A percentile compares a stretch with the other conserved stretches of the same genome.
Evolutionary conservation across 2,113 vertebrate genomes (phyloP).

Genomic region (Perccottus glenii): DNA sequence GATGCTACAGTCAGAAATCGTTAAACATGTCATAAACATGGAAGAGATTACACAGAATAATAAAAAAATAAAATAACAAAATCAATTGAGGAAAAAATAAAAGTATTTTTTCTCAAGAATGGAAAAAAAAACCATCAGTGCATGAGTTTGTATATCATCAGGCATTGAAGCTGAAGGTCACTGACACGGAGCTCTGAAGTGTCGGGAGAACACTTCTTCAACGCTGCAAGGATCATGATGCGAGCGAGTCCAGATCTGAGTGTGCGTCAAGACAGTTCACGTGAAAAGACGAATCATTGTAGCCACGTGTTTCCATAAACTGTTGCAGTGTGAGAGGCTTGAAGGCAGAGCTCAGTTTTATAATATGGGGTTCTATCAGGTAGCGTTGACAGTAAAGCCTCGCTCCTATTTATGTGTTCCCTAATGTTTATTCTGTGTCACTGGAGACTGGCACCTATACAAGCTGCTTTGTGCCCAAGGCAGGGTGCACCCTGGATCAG

Average conservation of each 20-base stretch:
- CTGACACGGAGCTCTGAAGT: conserved; percentile 52
- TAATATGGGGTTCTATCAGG: neutral
- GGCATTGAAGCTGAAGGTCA: conserved; percentile 26
- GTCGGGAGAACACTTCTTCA: conserved; percentile 42
- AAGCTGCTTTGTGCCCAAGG: no score
- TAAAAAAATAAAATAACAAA: conserved; percentile 36
- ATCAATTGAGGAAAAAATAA: conserved; percentile 11
- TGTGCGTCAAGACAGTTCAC: conserved; percentile 23
- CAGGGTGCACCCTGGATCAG: no score
- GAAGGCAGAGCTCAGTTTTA: neutral
- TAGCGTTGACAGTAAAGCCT: neutral
- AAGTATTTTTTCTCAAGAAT: conserved; percentile 25
- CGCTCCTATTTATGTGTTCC: no score
- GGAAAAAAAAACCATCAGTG: conserved; percentile 61
- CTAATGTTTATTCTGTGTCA: no score
- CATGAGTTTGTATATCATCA: conserved; percentile 52
- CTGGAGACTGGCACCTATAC: no score
- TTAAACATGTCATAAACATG: conserved; percentile 30
- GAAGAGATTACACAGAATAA: conserved; percentile 39
- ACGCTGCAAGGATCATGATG: conserved; percentile 49
- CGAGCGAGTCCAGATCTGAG: conserved; percentile 32
- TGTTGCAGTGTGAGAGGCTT: neutral
- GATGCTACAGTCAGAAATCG: conserved; percentile 33
- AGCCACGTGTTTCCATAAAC: neutral
- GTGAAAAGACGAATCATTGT: neutral